These are phyloP conservation scores for Drosophila ficusphila DNA, from an alignment of 1,140 invertebrate species.

Conservation along the genomic window DNA sequence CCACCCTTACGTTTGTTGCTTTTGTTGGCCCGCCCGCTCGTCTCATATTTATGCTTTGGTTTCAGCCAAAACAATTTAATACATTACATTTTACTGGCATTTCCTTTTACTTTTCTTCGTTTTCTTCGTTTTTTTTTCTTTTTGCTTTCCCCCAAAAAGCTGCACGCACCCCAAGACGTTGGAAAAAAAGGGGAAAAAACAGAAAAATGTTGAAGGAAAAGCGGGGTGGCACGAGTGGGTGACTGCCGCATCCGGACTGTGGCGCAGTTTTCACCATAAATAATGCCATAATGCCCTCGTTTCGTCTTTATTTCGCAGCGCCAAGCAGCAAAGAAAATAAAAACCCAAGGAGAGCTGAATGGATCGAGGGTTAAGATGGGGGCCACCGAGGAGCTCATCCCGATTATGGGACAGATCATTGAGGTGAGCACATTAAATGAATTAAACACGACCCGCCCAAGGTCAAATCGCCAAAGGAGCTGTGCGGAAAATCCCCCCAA, in stretches of 20 bases:
- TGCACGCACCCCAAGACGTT: conserved; percentile 25
- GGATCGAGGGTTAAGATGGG: not conserved
- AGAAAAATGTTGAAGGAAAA: not conserved
- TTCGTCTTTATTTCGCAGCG: conserved; percentile 41
- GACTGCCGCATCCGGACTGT: conserved; percentile 17
- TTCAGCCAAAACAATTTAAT: conserved; percentile 75
- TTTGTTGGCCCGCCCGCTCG: not conserved
- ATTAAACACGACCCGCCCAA: conserved; percentile 47
- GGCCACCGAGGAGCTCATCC: conserved; percentile 11
- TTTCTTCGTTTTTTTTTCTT: conserved; percentile 64
- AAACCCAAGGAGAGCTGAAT: not conserved
- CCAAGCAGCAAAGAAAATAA: too few relatives aligned
- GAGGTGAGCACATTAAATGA: conserved; percentile 42
- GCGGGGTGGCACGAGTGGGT: not conserved
- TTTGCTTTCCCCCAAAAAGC: conserved; percentile 28
- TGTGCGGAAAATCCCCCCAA: not conserved
- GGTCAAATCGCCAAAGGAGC: conserved; percentile 24
- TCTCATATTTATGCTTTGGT: conserved; percentile 41
- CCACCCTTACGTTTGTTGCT: conserved; percentile 1
- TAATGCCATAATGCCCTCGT: conserved; percentile 69
- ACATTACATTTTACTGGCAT: conserved; percentile 72
- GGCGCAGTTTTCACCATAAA: conserved; percentile 59
- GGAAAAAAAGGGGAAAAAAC: not conserved
- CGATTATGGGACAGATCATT: conserved; percentile 44
- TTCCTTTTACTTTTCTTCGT: conserved; percentile 65